Evolutionary conservation across 1,140 invertebrate genomes (phyloP).

Genomic region (Ceratitis capitata): DNA sequence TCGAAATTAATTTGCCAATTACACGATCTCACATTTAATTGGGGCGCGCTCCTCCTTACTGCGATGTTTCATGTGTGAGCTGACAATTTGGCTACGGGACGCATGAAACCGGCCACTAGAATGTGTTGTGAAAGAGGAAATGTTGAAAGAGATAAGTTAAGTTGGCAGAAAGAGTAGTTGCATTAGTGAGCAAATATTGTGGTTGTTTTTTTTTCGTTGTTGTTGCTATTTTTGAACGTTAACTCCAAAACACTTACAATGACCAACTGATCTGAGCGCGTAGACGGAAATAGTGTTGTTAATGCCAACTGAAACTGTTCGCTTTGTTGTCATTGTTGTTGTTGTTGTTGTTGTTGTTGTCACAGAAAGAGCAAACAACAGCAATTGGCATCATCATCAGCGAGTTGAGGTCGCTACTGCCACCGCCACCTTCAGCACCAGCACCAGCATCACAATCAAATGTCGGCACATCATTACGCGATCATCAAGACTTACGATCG

Average conservation of each 20-base stretch:
- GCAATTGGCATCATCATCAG: slow-evolving; percentile 8
- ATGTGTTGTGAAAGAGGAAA: background rate
- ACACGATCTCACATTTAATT: slow-evolving; percentile 66
- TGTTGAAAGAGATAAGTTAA: background rate
- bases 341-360: background rate
- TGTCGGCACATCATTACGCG: slow-evolving; percentile 14
- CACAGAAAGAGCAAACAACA: slow-evolving; percentile 3
- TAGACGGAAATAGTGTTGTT: slow-evolving; percentile 23
- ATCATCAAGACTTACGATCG: slow-evolving; percentile 28
- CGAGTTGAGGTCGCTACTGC: background rate
- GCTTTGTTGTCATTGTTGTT: no score
- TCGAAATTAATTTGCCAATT: slow-evolving; percentile 66
- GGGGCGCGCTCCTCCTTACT: slow-evolving; percentile 52
- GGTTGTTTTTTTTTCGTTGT: no score
- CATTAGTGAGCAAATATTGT: background rate
- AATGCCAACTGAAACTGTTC: background rate
- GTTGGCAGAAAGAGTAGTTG: background rate
- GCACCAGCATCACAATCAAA: background rate
- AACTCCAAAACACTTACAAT: background rate
- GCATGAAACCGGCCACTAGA: background rate
- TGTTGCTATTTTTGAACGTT: no score
- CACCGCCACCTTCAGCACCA: background rate
- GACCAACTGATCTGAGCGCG: background rate
- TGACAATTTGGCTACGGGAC: background rate
- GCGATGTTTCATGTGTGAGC: slow-evolving; percentile 34